phyloP scores from a whole-genome alignment of 2,797 vertebrate genomes.

The Echiichthys vipera region DNA sequence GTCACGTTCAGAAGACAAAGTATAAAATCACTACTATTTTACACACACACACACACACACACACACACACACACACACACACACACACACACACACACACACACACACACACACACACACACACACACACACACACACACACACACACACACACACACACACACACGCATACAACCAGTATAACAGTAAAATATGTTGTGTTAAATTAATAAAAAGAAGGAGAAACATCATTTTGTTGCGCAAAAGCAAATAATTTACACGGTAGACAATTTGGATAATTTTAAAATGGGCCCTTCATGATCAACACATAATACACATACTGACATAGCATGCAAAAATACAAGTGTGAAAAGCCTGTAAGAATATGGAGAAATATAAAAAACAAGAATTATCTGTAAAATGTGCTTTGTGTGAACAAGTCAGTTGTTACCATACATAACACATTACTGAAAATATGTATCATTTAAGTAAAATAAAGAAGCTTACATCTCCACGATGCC shows the following conservation, averaged over 20 bases:
- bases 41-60: neutral
- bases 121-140: no score
- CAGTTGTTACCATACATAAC: neutral
- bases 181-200: neutral
- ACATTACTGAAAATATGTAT: neutral
- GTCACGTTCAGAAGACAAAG: no score
- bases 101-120: no score
- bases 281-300: neutral
- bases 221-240: neutral
- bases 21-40: neutral
- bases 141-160: no score
- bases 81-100: no score
- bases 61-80: no score
- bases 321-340: neutral
- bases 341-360: neutral
- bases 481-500: constrained; percentile 97
- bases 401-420: neutral
- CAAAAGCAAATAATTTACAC: neutral
- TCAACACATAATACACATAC: neutral
- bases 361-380: neutral
- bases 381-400: neutral
- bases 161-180: neutral
- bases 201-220: neutral
- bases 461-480: neutral
- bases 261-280: neutral